Percentiles rank a stretch among this genome's conserved stretches.
Evolutionary conservation across 2,888 invertebrate genomes (phyloP).

Genomic region (Alcis repandata): DNA sequence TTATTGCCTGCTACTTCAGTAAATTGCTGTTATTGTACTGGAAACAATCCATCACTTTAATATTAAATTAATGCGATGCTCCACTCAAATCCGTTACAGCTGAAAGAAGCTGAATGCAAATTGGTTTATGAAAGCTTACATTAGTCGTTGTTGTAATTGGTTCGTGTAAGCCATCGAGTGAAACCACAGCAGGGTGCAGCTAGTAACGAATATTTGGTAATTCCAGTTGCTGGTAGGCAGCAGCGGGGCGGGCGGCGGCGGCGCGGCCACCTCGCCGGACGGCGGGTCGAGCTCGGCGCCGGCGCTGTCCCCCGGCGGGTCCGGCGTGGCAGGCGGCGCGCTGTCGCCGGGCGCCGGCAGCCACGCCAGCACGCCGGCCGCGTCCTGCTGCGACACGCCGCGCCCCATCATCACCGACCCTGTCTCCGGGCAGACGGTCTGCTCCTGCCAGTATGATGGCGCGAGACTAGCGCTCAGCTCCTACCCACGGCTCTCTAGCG

Average conservation of each 20-base stretch:
- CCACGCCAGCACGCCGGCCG: slow-evolving; percentile 83
- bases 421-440: slow-evolving; percentile 96
- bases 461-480: slow-evolving; percentile 93
- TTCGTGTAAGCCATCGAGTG: too few relatives aligned
- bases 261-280: slow-evolving; percentile 91
- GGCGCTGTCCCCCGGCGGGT: slow-evolving; percentile 91
- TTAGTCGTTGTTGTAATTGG: too few relatives aligned
- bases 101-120: too few relatives aligned
- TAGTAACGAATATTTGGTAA: slow-evolving; percentile 19
- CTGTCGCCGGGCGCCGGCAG: slow-evolving; percentile 87
- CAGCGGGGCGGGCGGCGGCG: slow-evolving; percentile 91
- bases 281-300: slow-evolving; percentile 90
- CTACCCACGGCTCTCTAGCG: slow-evolving; percentile 92
- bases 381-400: slow-evolving; percentile 95
- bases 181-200: too few relatives aligned
- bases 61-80: too few relatives aligned
- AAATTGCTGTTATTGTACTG: too few relatives aligned
- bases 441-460: slow-evolving; percentile 97
- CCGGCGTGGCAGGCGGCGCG: slow-evolving; percentile 87
- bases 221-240: slow-evolving; percentile 91
- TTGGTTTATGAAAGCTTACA: too few relatives aligned
- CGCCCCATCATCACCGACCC: slow-evolving; percentile 97
- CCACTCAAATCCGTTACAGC: too few relatives aligned
- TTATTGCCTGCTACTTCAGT: too few relatives aligned
- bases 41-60: too few relatives aligned